phyloP scores from a whole-genome alignment of 2,888 invertebrate genomes.

The Nymphalis urticae region DNA sequence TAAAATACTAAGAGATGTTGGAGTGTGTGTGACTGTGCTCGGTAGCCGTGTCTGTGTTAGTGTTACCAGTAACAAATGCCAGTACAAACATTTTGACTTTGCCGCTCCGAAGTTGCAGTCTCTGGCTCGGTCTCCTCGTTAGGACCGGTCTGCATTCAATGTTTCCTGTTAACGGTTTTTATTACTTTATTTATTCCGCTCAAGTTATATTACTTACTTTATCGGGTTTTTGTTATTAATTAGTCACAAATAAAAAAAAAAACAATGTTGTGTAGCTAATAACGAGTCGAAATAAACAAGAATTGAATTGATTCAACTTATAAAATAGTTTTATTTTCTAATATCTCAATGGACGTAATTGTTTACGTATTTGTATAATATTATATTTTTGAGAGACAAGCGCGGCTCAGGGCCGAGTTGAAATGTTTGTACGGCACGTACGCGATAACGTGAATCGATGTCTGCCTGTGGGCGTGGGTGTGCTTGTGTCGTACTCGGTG shows the following conservation, averaged over 20 bases:
- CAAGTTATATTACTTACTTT: too few species aligned
- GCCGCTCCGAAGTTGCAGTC: neutral
- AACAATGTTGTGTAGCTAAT: too few species aligned
- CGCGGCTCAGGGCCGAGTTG: neutral
- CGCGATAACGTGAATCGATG: neutral
- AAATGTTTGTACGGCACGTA: neutral
- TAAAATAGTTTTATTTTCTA: too few species aligned
- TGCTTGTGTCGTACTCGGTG: slow-evolving; percentile 4
- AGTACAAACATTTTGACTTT: neutral
- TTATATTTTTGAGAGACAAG: neutral
- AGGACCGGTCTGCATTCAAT: too few species aligned
- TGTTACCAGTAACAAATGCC: neutral
- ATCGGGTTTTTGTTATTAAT: too few species aligned
- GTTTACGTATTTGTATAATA: neutral
- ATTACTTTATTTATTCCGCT: too few species aligned
- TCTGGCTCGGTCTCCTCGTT: too few species aligned
- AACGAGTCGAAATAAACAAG: too few species aligned
- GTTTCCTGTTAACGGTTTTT: too few species aligned
- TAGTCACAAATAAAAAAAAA: too few species aligned
- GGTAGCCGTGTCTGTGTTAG: neutral
- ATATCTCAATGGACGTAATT: neutral
- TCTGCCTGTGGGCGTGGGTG: neutral
- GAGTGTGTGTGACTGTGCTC: neutral
- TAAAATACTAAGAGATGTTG: neutral
- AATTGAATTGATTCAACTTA: too few species aligned